These are phyloP conservation scores for Micronycteris hirsuta DNA, from an alignment of 2,113 vertebrate genomes.

Conservation along the genomic window DNA sequence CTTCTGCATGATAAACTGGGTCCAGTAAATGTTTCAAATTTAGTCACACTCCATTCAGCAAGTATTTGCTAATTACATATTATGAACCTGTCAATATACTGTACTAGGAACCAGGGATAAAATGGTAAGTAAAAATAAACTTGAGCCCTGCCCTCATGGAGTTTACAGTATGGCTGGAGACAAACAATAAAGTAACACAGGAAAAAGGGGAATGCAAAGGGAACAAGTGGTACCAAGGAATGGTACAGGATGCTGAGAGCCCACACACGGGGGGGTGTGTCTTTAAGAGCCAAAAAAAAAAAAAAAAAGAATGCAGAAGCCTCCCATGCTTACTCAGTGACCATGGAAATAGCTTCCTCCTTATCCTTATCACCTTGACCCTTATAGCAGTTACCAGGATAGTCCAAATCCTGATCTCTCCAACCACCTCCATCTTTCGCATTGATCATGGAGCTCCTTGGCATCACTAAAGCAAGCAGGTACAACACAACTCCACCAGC, in stretches of 20 bases:
- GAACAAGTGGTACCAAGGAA: background rate
- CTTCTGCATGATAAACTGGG: background rate
- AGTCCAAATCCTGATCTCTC: background rate
- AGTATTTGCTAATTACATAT: background rate
- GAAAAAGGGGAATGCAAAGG: background rate
- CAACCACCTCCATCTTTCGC: background rate
- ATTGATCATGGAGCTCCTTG: background rate
- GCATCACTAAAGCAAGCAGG: background rate
- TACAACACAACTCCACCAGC: background rate
- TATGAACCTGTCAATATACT: background rate
- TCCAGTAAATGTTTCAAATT: background rate
- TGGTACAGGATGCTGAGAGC: background rate
- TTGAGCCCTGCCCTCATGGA: background rate
- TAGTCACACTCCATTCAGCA: background rate
- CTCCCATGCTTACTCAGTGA: background rate
- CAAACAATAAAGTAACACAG: background rate
- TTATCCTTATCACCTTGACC: background rate
- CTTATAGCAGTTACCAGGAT: background rate
- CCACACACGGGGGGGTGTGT: background rate
- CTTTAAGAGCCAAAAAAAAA: conserved; percentile 8
- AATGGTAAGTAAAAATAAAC: background rate
- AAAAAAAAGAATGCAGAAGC: background rate
- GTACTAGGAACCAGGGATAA: background rate
- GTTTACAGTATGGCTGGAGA: background rate
- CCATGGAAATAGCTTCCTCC: background rate